Evolutionary conservation across 2,113 vertebrate genomes (phyloP).

Genomic region (Phoenicopterus ruber): DNA sequence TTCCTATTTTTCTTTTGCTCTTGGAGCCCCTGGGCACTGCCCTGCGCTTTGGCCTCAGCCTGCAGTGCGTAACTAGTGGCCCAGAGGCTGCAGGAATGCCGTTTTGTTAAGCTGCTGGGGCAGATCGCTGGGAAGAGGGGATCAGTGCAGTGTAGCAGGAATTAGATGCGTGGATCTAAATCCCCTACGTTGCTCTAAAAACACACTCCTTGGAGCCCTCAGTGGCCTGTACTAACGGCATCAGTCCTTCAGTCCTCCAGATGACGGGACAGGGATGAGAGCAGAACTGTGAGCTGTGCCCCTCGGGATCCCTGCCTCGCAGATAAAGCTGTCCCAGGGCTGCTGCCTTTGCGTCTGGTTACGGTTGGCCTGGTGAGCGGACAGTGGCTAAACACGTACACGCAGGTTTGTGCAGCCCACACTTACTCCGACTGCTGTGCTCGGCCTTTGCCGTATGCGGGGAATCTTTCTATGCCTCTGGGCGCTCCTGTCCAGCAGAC

Average conservation of each 20-base stretch:
- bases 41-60: neutral
- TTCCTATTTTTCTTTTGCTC: neutral
- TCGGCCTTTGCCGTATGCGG: neutral
- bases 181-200: neutral
- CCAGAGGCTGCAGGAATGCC: neutral
- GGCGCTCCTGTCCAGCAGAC: neutral
- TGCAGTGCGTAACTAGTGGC: neutral
- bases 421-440: neutral
- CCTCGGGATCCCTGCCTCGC: neutral
- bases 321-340: neutral
- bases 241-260: neutral
- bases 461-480: neutral
- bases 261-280: neutral
- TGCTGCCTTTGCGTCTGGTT: neutral
- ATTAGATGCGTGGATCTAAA: neutral
- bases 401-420: neutral
- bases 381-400: neutral
- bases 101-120: neutral
- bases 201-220: neutral
- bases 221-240: neutral
- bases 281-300: neutral
- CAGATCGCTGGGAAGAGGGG: neutral
- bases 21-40: neutral
- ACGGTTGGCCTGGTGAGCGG: neutral
- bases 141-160: neutral